These are phyloP conservation scores for Parnassius glacialis DNA, from an alignment of 2,888 invertebrate genomes.

Conservation along the genomic window DNA sequence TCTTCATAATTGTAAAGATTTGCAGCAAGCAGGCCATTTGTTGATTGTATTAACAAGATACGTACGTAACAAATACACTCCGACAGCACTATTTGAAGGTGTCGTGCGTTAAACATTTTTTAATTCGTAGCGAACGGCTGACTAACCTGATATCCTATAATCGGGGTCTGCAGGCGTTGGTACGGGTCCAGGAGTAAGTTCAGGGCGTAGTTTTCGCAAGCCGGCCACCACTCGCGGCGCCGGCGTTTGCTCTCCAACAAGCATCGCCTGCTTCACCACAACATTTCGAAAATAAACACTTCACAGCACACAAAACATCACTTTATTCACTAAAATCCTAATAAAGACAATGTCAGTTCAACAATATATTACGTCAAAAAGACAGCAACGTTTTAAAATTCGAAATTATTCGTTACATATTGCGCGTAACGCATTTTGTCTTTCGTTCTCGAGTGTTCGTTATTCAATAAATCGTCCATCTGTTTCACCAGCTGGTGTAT, in stretches of 20 bases:
- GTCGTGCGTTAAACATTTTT: too few relatives aligned
- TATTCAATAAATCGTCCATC: not conserved
- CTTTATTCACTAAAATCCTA: conserved; percentile 17
- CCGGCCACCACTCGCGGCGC: conserved; percentile 79
- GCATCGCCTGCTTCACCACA: conserved; percentile 48
- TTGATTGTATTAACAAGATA: too few relatives aligned
- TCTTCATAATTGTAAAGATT: too few relatives aligned
- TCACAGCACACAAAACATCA: conserved; percentile 27
- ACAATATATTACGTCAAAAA: conserved; percentile 14
- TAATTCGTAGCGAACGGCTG: too few relatives aligned
- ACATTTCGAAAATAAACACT: conserved; percentile 24
- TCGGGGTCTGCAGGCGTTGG: conserved; percentile 69
- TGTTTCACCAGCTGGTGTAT: conserved; percentile 18
- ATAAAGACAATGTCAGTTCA: conserved; percentile 1
- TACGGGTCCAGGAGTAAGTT: conserved; percentile 70
- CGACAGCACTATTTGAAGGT: too few relatives aligned
- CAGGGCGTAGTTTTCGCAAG: conserved; percentile 71
- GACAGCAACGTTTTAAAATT: conserved; percentile 23
- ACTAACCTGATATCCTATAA: conserved; percentile 72
- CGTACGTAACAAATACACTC: too few relatives aligned
- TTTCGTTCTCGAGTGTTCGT: conserved; percentile 15
- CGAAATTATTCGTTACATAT: conserved; percentile 22
- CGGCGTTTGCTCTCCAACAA: conserved; percentile 76
- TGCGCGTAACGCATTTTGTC: conserved; percentile 19
- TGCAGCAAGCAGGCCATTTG: too few relatives aligned